Conservation (phyloP, 2,797 vertebrate genomes). For the Heteromormyrus szaboi region DNA sequence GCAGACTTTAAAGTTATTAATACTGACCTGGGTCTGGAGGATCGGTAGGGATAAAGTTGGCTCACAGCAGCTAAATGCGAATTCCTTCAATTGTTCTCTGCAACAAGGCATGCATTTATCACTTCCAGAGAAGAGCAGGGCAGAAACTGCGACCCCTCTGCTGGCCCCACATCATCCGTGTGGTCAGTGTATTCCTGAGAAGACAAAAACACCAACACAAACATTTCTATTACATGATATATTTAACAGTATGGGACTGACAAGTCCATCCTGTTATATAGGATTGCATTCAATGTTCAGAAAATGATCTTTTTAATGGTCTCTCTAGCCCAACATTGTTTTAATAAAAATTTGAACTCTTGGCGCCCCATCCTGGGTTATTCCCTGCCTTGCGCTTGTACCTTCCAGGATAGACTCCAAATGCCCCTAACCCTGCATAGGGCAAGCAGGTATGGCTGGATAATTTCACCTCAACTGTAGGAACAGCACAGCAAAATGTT, state of each 20-base stretch:
- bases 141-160: background rate
- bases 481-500: background rate
- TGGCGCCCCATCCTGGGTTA: background rate
- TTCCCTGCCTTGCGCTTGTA: background rate
- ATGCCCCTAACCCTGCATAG: background rate
- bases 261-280: background rate
- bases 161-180: background rate
- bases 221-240: background rate
- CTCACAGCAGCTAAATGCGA: background rate
- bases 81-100: background rate
- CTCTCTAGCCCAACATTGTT: background rate
- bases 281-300: background rate
- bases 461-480: background rate
- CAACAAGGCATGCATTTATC: background rate
- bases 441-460: background rate
- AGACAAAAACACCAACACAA: background rate
- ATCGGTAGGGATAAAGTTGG: background rate
- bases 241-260: background rate
- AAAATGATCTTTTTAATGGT: background rate
- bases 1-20: background rate
- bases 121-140: background rate
- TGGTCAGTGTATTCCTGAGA: background rate
- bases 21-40: background rate
- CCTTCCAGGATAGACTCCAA: background rate
- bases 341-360: background rate